phyloP scores from a whole-genome alignment of 2,888 invertebrate genomes.

The Platycheirus rosarum region DNA sequence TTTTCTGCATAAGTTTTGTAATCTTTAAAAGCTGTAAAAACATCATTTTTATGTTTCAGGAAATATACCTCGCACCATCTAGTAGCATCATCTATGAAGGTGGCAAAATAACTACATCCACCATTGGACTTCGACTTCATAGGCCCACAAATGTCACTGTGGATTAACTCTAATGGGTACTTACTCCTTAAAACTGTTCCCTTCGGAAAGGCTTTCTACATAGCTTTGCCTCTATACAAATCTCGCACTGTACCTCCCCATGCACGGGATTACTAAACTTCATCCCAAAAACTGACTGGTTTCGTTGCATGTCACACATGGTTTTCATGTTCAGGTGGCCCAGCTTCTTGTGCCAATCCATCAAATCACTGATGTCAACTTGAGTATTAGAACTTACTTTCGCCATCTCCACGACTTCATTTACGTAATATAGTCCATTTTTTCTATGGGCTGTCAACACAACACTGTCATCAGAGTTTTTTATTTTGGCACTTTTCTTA shows the following conservation, averaged over 20 bases:
- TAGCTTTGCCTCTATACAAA: slow-evolving; percentile 3
- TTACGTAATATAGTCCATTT: background rate
- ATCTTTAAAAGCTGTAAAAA: background rate
- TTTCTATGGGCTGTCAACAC: background rate
- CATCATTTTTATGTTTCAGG: background rate
- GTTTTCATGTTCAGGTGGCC: slow-evolving; percentile 1
- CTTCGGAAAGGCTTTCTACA: slow-evolving; percentile 1
- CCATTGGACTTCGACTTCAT: slow-evolving; percentile 7
- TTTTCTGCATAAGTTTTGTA: slow-evolving; percentile 8
- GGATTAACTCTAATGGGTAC: background rate
- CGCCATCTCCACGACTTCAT: background rate
- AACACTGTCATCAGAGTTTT: background rate
- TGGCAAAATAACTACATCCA: slow-evolving; percentile 15
- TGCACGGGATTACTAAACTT: background rate
- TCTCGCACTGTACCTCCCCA: slow-evolving; percentile 1
- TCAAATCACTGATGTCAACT: background rate
- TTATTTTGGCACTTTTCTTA: slow-evolving; percentile 17
- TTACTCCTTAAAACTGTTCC: background rate
- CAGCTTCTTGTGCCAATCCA: background rate
- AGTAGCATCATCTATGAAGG: slow-evolving; percentile 12
- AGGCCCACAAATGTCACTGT: slow-evolving; percentile 17
- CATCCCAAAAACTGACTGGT: slow-evolving; percentile 5
- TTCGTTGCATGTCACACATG: background rate
- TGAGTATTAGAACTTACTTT: background rate
- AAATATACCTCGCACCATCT: slow-evolving; percentile 21